These are phyloP conservation scores for Sebastes steindachneri DNA, from an alignment of 2,797 vertebrate genomes.

Conservation along the genomic window DNA sequence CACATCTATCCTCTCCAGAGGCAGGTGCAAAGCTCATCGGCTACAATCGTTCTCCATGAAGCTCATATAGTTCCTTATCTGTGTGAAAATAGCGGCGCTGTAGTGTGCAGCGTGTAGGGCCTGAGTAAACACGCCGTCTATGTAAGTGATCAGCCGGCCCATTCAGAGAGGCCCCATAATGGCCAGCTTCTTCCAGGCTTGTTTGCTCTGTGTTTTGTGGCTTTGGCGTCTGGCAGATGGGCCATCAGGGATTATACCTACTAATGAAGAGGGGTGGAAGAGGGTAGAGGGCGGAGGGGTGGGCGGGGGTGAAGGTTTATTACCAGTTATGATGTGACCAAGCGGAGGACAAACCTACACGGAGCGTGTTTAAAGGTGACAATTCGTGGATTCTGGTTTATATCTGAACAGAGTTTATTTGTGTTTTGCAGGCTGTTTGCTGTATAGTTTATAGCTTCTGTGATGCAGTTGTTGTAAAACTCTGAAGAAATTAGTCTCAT, in stretches of 20 bases:
- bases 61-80: slow-evolving; percentile 52
- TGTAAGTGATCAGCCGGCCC: slow-evolving; percentile 49
- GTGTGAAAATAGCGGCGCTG: slow-evolving; percentile 39
- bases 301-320: slow-evolving; percentile 6
- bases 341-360: not conserved
- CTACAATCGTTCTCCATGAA: slow-evolving; percentile 22
- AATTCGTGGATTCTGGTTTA: not conserved
- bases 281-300: not conserved
- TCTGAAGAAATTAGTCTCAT: not conserved
- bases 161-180: slow-evolving; percentile 67
- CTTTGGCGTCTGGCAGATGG: slow-evolving; percentile 79
- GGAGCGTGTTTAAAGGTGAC: not conserved
- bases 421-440: not conserved
- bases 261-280: slow-evolving; percentile 68
- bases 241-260: slow-evolving; percentile 76
- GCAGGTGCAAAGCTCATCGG: slow-evolving; percentile 46
- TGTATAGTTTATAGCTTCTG: not conserved
- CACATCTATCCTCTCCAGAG: not conserved
- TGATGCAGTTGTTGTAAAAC: not conserved
- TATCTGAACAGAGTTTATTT: not conserved
- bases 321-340: slow-evolving; percentile 36
- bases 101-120: slow-evolving; percentile 5
- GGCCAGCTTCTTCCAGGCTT: slow-evolving; percentile 54
- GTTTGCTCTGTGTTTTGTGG: slow-evolving; percentile 76
- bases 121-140: slow-evolving; percentile 64